Conservation (phyloP, 2,888 invertebrate genomes). For the Tenthredo scrophulariae region DNA sequence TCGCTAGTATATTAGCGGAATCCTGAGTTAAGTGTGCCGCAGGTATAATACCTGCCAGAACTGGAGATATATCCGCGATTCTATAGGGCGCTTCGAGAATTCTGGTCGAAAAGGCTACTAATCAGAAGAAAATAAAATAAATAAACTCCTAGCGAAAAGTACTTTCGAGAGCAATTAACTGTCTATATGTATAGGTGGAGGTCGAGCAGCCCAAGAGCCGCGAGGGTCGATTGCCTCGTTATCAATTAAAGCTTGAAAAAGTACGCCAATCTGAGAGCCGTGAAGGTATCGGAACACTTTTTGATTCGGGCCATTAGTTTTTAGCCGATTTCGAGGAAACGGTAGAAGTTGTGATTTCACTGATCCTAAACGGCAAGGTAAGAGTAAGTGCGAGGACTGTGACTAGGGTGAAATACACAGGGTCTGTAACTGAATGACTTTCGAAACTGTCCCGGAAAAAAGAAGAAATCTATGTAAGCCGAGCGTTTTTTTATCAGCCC, state of each 20-base stretch:
- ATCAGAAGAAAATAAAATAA: slow-evolving; percentile 30
- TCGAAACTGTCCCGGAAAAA: neutral
- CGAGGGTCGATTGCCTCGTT: slow-evolving; percentile 31
- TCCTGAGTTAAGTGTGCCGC: neutral
- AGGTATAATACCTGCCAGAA: slow-evolving; percentile 29
- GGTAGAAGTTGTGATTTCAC: slow-evolving; percentile 32
- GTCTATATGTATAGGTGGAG: neutral
- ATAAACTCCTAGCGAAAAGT: slow-evolving; percentile 32
- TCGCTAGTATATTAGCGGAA: slow-evolving; percentile 7
- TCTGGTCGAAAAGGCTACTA: neutral
- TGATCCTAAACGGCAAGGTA: slow-evolving; percentile 14
- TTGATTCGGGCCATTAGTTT: slow-evolving; percentile 26
- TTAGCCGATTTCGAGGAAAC: slow-evolving; percentile 20
- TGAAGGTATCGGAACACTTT: slow-evolving; percentile 38
- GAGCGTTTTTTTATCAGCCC: neutral
- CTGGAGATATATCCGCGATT: neutral
- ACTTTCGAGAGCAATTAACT: slow-evolving; percentile 42
- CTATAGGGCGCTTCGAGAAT: neutral
- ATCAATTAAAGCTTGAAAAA: slow-evolving; percentile 43
- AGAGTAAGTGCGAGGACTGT: neutral
- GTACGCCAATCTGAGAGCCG: slow-evolving; percentile 31
- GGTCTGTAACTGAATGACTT: neutral
- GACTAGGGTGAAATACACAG: slow-evolving; percentile 1
- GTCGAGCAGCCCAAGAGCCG: neutral
- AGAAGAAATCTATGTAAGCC: neutral